Conservation (phyloP, 2,888 invertebrate genomes). For the Eupithecia tripunctaria region DNA sequence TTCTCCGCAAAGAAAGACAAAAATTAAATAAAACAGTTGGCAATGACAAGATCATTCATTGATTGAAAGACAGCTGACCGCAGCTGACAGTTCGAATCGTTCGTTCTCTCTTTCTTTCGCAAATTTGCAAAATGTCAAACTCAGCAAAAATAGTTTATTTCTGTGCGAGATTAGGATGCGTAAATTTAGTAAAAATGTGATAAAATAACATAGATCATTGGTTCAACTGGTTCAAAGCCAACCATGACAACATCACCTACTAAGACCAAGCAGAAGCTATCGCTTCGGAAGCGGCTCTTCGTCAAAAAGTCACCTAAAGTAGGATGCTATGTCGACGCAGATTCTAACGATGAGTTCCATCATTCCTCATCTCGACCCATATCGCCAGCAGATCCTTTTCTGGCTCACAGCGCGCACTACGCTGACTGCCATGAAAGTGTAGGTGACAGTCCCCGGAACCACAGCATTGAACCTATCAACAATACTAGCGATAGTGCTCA, state of each 20-base stretch:
- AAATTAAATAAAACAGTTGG: background rate
- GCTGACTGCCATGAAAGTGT: constrained; percentile 59
- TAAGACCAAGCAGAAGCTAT: constrained; percentile 79
- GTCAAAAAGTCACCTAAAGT: constrained; percentile 83
- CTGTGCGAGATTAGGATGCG: constrained; percentile 72
- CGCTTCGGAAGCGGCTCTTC: constrained; percentile 78
- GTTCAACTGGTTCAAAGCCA: constrained; percentile 68
- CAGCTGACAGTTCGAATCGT: background rate
- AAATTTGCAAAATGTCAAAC: constrained; percentile 40
- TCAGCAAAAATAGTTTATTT: constrained; percentile 56
- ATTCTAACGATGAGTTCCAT: constrained; percentile 76
- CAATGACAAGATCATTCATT: background rate
- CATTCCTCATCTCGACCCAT: constrained; percentile 77
- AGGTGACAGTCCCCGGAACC: constrained; percentile 57
- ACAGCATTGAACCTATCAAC: constrained; percentile 58
- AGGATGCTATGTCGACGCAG: constrained; percentile 80
- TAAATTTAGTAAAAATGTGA: constrained; percentile 79
- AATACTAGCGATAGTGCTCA: constrained; percentile 55
- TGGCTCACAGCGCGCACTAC: constrained; percentile 74
- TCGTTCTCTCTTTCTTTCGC: background rate
- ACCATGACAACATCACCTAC: constrained; percentile 81
- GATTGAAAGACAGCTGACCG: constrained; percentile 3
- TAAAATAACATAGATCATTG: constrained; percentile 76
- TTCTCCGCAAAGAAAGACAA: background rate
- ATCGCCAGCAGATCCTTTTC: constrained; percentile 78